Evolutionary conservation across 2,888 invertebrate genomes (phyloP).

Genomic region (Chrysopilus asiliformis): DNA sequence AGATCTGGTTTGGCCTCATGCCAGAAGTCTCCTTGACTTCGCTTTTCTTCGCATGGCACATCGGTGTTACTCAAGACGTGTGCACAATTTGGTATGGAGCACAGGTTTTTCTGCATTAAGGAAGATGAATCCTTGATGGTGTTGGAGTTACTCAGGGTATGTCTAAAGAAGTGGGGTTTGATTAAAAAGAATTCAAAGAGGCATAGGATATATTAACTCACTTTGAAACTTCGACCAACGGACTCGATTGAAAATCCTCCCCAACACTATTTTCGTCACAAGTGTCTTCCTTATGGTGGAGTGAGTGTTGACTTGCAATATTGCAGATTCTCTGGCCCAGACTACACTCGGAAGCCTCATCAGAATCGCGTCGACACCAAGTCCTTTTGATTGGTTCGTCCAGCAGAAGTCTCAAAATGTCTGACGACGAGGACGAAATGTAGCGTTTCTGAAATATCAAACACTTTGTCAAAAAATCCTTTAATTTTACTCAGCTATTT

Average conservation of each 20-base stretch:
- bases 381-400: conserved; percentile 38
- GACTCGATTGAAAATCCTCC: not conserved
- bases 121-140: too few species aligned
- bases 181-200: too few species aligned
- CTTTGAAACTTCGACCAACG: not conserved
- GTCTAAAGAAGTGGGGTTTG: too few species aligned
- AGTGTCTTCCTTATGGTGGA: too few species aligned
- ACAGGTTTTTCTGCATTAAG: too few species aligned
- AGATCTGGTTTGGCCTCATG: conserved; percentile 25
- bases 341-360: conserved; percentile 8
- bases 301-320: conserved; percentile 2
- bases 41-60: too few species aligned
- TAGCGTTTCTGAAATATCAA: conserved; percentile 12
- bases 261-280: conserved; percentile 5
- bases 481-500: too few species aligned
- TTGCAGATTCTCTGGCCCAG: conserved; percentile 8
- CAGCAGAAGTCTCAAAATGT: conserved; percentile 30
- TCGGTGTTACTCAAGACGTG: too few species aligned
- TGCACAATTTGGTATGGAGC: too few species aligned
- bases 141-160: too few species aligned
- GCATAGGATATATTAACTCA: too few species aligned
- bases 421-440: conserved; percentile 29
- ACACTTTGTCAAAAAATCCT: conserved; percentile 1
- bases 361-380: conserved; percentile 33
- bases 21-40: conserved; percentile 12